Evolutionary conservation across 2,888 invertebrate species (phyloP).

Genomic region (Alcis repandata): DNA sequence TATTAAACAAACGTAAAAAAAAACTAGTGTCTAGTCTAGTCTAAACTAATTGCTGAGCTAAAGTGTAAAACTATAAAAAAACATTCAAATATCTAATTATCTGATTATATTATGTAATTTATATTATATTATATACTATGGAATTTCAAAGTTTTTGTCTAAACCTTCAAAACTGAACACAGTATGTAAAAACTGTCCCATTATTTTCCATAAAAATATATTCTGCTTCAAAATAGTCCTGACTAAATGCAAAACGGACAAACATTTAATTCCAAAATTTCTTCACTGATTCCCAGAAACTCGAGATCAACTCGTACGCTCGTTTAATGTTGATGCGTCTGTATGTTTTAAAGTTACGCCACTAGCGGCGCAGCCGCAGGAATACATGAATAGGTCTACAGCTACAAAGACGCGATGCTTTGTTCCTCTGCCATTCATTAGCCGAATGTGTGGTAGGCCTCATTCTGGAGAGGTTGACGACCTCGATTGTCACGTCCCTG

Average conservation of each 20-base stretch:
- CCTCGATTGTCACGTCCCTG: constrained; percentile 76
- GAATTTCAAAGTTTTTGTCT: neutral
- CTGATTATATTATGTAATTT: too few species aligned
- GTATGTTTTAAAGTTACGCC: constrained; percentile 48
- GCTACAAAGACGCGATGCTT: constrained; percentile 69
- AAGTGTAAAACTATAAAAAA: neutral
- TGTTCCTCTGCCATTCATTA: constrained; percentile 83
- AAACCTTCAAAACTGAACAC: neutral
- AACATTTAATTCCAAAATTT: neutral
- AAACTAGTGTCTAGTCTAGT: too few species aligned
- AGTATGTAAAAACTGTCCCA: neutral
- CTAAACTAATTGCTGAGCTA: neutral
- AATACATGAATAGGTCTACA: constrained; percentile 65
- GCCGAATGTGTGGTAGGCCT: constrained; percentile 76
- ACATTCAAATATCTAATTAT: neutral
- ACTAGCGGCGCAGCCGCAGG: constrained; percentile 51
- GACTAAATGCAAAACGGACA: neutral
- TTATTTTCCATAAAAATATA: neutral
- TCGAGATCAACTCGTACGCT: constrained; percentile 2
- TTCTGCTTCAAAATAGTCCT: neutral
- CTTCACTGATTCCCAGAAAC: constrained; percentile 10
- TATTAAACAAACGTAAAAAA: too few species aligned
- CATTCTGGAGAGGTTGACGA: constrained; percentile 80
- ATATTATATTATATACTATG: too few species aligned
- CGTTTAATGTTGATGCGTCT: constrained; percentile 26